phyloP scores from a whole-genome alignment of 2,888 invertebrate genomes.

The Lissonota sp. region DNA sequence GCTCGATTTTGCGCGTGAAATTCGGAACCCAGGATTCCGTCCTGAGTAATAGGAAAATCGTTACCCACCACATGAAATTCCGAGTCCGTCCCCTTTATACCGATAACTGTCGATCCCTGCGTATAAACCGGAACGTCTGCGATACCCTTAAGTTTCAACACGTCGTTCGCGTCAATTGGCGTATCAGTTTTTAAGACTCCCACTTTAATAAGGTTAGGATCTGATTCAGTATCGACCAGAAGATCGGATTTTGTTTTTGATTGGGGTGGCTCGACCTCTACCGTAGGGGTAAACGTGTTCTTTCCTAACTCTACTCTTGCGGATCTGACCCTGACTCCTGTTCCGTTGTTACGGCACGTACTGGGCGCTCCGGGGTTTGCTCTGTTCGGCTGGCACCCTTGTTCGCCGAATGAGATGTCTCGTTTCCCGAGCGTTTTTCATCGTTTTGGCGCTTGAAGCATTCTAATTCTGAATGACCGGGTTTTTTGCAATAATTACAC shows the following conservation, averaged over 20 bases:
- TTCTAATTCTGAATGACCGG: slow-evolving; percentile 6
- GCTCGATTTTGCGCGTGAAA: slow-evolving; percentile 28
- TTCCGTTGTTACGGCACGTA: slow-evolving; percentile 1
- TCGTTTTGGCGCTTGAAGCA: slow-evolving; percentile 3
- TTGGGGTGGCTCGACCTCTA: slow-evolving; percentile 15
- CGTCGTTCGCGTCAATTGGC: slow-evolving; percentile 7
- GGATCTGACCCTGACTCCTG: slow-evolving; percentile 40
- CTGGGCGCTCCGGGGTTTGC: slow-evolving; percentile 12
- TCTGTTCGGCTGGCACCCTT: slow-evolving; percentile 40
- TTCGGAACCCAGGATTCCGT: slow-evolving; percentile 14
- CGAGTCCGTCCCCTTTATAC: slow-evolving; percentile 7
- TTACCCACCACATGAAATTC: slow-evolving; percentile 39
- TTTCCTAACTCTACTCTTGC: background rate
- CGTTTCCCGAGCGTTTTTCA: slow-evolving; percentile 22
- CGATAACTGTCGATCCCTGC: slow-evolving; percentile 6
- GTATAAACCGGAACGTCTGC: slow-evolving; percentile 28
- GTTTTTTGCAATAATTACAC: slow-evolving; percentile 27
- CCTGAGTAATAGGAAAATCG: slow-evolving; percentile 7
- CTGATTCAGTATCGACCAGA: slow-evolving; percentile 42
- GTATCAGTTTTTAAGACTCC: background rate
- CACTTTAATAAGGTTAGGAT: slow-evolving; percentile 36
- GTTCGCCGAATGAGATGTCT: slow-evolving; percentile 21
- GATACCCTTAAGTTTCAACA: slow-evolving; percentile 34
- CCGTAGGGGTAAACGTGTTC: slow-evolving; percentile 13
- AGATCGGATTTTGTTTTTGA: slow-evolving; percentile 18